phyloP scores from a whole-genome alignment of 2,797 vertebrate species.

The Acomys russatus region DNA sequence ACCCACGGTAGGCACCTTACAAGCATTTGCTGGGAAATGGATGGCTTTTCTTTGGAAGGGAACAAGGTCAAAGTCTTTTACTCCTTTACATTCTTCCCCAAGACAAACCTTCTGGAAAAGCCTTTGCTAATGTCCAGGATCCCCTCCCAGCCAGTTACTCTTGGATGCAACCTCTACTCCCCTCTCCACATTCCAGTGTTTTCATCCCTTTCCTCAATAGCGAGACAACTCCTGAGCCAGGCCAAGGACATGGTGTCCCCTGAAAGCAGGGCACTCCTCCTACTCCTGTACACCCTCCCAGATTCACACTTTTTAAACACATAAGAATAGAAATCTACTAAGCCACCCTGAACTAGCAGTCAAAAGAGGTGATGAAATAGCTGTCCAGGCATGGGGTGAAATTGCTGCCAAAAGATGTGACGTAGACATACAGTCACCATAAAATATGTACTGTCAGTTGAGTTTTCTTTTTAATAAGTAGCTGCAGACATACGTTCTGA shows the following conservation, averaged over 20 bases:
- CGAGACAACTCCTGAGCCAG: not conserved
- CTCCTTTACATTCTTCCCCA: not conserved
- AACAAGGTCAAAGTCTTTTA: not conserved
- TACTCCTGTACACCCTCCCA: not conserved
- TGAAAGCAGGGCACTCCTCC: not conserved
- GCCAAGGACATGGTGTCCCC: not conserved
- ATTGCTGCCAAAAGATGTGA: not conserved
- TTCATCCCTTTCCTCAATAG: not conserved
- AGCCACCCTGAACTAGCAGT: not conserved
- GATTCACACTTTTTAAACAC: not conserved
- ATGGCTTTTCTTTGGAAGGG: conserved; percentile 25
- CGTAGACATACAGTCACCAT: not conserved
- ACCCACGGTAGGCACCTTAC: not conserved
- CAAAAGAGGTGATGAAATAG: not conserved
- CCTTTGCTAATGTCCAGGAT: not conserved
- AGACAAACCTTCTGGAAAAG: conserved; percentile 39
- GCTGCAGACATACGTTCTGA: not conserved
- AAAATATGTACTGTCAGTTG: not conserved
- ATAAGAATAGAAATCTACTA: conserved; percentile 31
- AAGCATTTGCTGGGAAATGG: conserved; percentile 36
- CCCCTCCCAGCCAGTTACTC: conserved; percentile 27
- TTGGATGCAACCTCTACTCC: not conserved
- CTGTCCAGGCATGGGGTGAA: not conserved
- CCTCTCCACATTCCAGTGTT: conserved; percentile 59
- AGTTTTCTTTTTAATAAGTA: not conserved